phyloP scores from a whole-genome alignment of 1,140 invertebrate species.

The Heliconius hewitsoni region DNA sequence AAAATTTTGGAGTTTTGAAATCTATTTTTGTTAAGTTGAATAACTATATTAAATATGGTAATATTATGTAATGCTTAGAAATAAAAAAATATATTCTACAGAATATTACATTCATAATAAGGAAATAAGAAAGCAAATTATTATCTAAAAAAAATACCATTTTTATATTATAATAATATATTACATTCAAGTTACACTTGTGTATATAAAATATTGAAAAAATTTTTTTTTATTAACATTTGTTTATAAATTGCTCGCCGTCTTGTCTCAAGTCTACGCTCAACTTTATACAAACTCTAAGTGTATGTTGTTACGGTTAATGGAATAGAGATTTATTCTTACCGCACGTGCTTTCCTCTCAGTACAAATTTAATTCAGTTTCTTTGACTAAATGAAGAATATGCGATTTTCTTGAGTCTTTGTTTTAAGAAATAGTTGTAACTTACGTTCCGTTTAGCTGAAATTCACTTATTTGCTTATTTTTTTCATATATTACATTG shows the following conservation, averaged over 20 bases:
- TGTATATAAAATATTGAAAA: no score
- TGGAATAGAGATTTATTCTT: constrained; percentile 47
- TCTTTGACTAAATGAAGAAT: constrained; percentile 14
- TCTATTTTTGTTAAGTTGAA: no score
- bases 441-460: background rate
- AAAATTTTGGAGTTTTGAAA: no score
- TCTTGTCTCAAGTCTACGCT: constrained; percentile 18
- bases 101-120: no score
- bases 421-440: background rate
- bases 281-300: constrained; percentile 41
- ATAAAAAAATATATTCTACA: no score
- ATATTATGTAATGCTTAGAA: no score
- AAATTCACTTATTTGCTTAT: background rate
- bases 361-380: constrained; percentile 22
- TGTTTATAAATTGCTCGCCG: background rate
- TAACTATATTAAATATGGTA: no score
- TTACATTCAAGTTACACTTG: no score
- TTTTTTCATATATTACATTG: background rate
- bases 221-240: background rate
- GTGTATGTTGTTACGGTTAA: constrained; percentile 40
- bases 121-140: no score
- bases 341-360: constrained; percentile 25
- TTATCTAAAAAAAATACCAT: no score
- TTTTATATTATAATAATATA: no score
- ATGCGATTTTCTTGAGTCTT: background rate